Percentiles rank a stretch among this genome's conserved stretches.
Conservation (phyloP, 2,113 vertebrate species). For the Dasyornis broadbenti region DNA sequence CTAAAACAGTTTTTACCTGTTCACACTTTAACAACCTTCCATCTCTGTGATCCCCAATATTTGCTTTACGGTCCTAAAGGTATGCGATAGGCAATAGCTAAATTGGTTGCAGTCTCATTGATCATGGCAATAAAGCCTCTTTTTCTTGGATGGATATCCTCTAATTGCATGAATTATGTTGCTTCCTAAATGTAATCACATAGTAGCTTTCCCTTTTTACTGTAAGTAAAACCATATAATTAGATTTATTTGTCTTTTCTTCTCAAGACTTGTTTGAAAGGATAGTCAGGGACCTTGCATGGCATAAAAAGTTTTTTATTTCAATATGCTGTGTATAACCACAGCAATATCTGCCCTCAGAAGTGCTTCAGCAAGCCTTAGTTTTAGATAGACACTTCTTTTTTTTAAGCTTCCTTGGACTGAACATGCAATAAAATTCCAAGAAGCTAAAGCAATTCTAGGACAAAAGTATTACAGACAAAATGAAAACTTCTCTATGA, state of each 20-base stretch:
- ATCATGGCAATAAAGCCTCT: rapidly evolving
- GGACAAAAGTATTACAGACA: background rate
- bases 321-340: background rate
- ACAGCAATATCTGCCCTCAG: background rate
- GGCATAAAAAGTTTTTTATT: background rate
- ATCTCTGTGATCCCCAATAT: background rate
- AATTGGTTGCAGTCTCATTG: background rate
- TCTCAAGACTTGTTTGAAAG: background rate
- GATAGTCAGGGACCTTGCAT: background rate
- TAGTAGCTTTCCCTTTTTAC: background rate
- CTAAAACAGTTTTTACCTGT: background rate
- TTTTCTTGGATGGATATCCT: background rate
- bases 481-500: background rate
- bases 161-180: background rate
- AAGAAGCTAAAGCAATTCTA: background rate
- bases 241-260: background rate
- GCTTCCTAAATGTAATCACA: background rate
- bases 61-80: background rate
- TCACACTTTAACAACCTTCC: background rate
- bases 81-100: background rate
- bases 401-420: background rate
- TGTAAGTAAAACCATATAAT: background rate
- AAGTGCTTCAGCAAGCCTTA: background rate
- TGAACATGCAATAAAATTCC: background rate
- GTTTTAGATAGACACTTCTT: background rate